phyloP scores from a whole-genome alignment of 2,888 invertebrate genomes.

The Rhagophthalmus giganteus region DNA sequence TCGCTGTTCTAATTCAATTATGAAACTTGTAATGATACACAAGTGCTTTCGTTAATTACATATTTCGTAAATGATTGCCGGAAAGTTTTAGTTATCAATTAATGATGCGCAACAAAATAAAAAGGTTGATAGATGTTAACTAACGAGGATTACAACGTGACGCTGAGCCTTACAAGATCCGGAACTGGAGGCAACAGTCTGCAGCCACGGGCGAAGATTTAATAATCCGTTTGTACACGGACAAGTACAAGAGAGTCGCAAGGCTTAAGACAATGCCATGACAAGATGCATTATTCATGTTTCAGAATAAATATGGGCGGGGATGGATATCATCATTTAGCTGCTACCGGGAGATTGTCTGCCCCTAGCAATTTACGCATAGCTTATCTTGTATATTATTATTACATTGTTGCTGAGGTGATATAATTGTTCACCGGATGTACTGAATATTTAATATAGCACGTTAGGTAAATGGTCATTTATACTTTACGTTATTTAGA shows the following conservation, averaged over 20 bases:
- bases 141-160: slow-evolving; percentile 1
- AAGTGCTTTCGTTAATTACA: slow-evolving; percentile 19
- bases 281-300: slow-evolving; percentile 51
- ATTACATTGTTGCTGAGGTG: slow-evolving; percentile 23
- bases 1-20: slow-evolving; percentile 18
- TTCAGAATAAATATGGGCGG: slow-evolving; percentile 51
- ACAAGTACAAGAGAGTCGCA: slow-evolving; percentile 35
- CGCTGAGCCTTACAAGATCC: slow-evolving; percentile 7
- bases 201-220: slow-evolving; percentile 38
- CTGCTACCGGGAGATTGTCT: slow-evolving; percentile 35
- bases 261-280: slow-evolving; percentile 43
- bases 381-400: slow-evolving; percentile 22
- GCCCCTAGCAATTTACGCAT: slow-evolving; percentile 33
- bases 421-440: slow-evolving; percentile 20
- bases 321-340: slow-evolving; percentile 49
- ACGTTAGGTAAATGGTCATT: slow-evolving; percentile 10
- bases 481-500: slow-evolving; percentile 6
- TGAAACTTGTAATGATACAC: slow-evolving; percentile 15
- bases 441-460: slow-evolving; percentile 17
- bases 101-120: not conserved
- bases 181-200: slow-evolving; percentile 8
- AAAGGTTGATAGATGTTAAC: slow-evolving; percentile 1
- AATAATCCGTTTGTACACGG: slow-evolving; percentile 42
- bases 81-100: slow-evolving; percentile 8
- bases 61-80: too few relatives aligned